phyloP scores from a whole-genome alignment of 2,888 invertebrate genomes.

The Ornithoptera priamus region DNA sequence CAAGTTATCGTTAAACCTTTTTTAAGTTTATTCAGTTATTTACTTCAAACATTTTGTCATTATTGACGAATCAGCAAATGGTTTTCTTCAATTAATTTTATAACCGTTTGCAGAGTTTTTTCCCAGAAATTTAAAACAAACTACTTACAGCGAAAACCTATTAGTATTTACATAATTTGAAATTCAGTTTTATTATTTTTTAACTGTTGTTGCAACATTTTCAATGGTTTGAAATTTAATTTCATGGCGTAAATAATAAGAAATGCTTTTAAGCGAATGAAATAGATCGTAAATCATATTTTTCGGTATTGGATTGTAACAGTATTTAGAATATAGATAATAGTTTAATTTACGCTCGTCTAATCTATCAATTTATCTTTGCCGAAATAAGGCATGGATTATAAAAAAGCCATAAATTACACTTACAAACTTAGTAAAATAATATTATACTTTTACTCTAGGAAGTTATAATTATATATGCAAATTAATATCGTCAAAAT shows the following conservation, averaged over 20 bases:
- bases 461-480: not conserved
- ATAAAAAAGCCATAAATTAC: conserved; percentile 19
- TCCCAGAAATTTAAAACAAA: too few species aligned
- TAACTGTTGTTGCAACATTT: too few species aligned
- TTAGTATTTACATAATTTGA: too few species aligned
- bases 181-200: too few species aligned
- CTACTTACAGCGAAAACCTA: too few species aligned
- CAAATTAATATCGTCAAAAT: not conserved
- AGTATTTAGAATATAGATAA: conserved; percentile 18
- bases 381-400: conserved; percentile 12
- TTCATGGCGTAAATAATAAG: not conserved
- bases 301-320: not conserved
- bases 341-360: conserved; percentile 5
- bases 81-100: too few species aligned
- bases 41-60: too few species aligned
- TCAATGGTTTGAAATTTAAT: too few species aligned
- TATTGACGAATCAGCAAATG: too few species aligned
- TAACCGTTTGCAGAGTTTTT: too few species aligned
- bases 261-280: not conserved
- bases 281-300: not conserved
- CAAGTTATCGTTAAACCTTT: too few species aligned
- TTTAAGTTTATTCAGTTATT: too few species aligned
- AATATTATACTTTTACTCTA: not conserved
- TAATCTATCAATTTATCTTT: conserved; percentile 17
- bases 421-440: conserved; percentile 1